phyloP scores from a whole-genome alignment of 2,113 vertebrate genomes.

The Melanerpes formicivorus region DNA sequence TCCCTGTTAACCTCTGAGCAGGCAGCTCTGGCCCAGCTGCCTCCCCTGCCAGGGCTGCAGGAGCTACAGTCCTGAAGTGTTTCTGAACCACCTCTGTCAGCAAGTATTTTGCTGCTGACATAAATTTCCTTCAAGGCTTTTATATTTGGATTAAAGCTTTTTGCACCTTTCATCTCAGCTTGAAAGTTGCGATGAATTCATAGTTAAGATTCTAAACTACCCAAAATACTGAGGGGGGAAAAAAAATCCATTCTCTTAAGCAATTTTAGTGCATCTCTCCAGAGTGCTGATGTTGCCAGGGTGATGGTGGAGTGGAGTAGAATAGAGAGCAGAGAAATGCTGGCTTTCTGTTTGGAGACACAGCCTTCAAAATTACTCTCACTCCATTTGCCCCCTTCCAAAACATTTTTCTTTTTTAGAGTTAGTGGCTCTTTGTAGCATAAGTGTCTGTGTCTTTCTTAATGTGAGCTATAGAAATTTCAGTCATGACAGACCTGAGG shows the following conservation, averaged over 20 bases:
- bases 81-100: not conserved
- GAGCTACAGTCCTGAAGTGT: not conserved
- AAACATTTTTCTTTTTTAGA: no score
- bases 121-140: not conserved
- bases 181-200: not conserved
- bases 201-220: not conserved
- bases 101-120: not conserved
- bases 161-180: not conserved
- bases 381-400: no score
- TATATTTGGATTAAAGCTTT: not conserved
- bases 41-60: not conserved
- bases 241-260: not conserved
- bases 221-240: not conserved
- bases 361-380: no score
- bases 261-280: not conserved
- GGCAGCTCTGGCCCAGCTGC: not conserved
- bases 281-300: not conserved
- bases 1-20: no score
- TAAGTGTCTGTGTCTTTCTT: not conserved
- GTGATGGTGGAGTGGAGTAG: accelerated
- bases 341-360: not conserved
- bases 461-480: not conserved
- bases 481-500: not conserved
- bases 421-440: not conserved
- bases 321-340: not conserved